These are phyloP conservation scores for Champsocephalus esox DNA, from an alignment of 2,797 vertebrate genomes.

Conservation along the genomic window DNA sequence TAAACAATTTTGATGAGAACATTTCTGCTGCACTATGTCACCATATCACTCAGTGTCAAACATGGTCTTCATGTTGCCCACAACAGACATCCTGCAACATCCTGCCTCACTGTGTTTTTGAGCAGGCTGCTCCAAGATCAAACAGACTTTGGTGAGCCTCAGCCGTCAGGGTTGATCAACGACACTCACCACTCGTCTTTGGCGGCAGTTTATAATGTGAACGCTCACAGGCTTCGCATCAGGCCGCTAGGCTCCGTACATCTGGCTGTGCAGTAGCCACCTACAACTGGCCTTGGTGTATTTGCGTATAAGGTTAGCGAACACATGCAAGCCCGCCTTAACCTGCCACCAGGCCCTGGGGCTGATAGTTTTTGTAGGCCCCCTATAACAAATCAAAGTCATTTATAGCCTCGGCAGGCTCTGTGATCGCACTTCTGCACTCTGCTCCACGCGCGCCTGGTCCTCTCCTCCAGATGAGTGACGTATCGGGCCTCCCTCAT, in stretches of 20 bases:
- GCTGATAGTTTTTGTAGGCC: too few species aligned
- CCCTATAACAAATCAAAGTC: too few species aligned
- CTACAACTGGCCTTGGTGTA: not conserved
- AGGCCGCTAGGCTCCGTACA: slow-evolving; percentile 28
- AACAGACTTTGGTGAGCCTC: slow-evolving; percentile 43
- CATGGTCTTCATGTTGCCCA: slow-evolving; percentile 9
- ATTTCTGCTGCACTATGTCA: slow-evolving; percentile 5
- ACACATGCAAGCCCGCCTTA: not conserved
- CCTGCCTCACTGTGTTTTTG: slow-evolving; percentile 21
- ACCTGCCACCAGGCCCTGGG: too few species aligned
- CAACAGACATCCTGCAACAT: slow-evolving; percentile 2
- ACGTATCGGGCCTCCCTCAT: too few species aligned
- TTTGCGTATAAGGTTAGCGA: slow-evolving; percentile 2
- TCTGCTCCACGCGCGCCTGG: too few species aligned
- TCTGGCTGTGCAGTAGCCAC: slow-evolving; percentile 7
- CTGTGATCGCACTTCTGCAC: too few species aligned
- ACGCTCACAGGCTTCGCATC: slow-evolving; percentile 14
- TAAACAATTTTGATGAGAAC: not conserved
- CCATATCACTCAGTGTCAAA: slow-evolving; percentile 11
- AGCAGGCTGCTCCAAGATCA: slow-evolving; percentile 33
- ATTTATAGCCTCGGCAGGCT: too few species aligned
- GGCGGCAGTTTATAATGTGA: slow-evolving; percentile 22
- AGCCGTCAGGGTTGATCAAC: slow-evolving; percentile 36
- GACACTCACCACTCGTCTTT: slow-evolving; percentile 31
- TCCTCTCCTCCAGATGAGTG: too few species aligned